Evolutionary conservation across 2,888 invertebrate species (phyloP).

Genomic region (Eristalis pertinax): DNA sequence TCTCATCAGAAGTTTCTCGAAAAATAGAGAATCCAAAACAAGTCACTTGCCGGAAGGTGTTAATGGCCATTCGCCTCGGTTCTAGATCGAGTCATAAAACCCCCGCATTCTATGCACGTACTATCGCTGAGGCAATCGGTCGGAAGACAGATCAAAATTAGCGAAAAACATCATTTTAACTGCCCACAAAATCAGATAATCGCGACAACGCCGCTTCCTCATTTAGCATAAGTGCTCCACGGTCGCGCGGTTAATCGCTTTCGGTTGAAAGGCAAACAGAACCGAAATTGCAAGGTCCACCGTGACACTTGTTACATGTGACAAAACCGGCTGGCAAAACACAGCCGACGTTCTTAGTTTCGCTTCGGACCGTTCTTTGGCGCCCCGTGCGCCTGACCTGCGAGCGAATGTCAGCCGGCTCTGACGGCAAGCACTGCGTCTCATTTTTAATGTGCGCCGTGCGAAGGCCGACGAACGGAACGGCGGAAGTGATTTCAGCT

Average conservation of each 20-base stretch:
- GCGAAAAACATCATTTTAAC: not conserved
- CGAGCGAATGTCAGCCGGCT: not conserved
- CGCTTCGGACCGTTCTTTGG: not conserved
- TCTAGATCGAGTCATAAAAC: too few relatives aligned
- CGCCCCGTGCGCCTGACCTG: not conserved
- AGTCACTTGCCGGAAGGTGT: too few relatives aligned
- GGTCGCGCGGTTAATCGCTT: not conserved
- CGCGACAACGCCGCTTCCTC: not conserved
- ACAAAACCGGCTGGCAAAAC: not conserved
- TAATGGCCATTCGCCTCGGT: too few relatives aligned
- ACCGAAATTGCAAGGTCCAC: not conserved
- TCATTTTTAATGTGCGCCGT: not conserved
- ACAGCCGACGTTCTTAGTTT: not conserved
- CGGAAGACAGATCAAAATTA: not conserved
- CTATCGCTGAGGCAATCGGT: not conserved
- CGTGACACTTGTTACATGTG: not conserved
- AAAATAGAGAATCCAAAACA: too few relatives aligned
- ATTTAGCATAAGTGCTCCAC: not conserved
- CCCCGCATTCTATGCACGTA: too few relatives aligned
- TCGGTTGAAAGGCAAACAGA: not conserved
- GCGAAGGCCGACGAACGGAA: conserved; percentile 43
- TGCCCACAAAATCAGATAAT: not conserved
- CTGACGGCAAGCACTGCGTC: not conserved
- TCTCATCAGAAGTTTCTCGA: too few relatives aligned
- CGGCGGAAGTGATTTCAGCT: conserved; percentile 50